Conservation (phyloP, 92 coral and sea anemone species). For the Umimayanthus chanpuru region DNA sequence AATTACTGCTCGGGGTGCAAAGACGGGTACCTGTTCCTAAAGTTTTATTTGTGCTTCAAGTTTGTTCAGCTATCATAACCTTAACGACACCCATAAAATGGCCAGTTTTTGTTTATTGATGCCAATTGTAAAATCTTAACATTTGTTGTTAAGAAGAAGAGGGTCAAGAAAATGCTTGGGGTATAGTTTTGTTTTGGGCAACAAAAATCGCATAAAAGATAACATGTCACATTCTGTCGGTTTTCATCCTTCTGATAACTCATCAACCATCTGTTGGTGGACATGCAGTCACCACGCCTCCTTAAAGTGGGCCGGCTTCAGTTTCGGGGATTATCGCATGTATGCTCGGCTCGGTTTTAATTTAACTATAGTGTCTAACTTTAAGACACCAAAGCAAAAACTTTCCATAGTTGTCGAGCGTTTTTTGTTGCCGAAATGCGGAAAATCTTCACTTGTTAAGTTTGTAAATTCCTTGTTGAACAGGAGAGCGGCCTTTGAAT, state of each 20-base stretch:
- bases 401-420: background rate
- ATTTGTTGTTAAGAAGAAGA: too few relatives aligned
- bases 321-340: background rate
- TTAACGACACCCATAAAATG: background rate
- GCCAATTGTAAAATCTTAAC: too few relatives aligned
- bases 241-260: background rate
- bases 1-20: background rate
- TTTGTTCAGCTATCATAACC: background rate
- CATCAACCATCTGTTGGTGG: background rate
- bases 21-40: background rate
- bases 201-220: background rate
- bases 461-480: background rate
- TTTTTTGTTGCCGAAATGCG: background rate
- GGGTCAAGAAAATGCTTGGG: too few relatives aligned
- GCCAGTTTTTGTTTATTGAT: background rate
- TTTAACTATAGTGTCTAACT: background rate
- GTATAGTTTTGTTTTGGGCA: background rate
- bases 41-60: too few relatives aligned
- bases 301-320: background rate
- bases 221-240: background rate
- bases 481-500: background rate
- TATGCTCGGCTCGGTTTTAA: too few relatives aligned
- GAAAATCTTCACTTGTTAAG: background rate
- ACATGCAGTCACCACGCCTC: background rate
- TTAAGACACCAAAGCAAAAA: background rate